phyloP scores from a whole-genome alignment of 2,113 vertebrate species.

The Psephotus haematonotus region DNA sequence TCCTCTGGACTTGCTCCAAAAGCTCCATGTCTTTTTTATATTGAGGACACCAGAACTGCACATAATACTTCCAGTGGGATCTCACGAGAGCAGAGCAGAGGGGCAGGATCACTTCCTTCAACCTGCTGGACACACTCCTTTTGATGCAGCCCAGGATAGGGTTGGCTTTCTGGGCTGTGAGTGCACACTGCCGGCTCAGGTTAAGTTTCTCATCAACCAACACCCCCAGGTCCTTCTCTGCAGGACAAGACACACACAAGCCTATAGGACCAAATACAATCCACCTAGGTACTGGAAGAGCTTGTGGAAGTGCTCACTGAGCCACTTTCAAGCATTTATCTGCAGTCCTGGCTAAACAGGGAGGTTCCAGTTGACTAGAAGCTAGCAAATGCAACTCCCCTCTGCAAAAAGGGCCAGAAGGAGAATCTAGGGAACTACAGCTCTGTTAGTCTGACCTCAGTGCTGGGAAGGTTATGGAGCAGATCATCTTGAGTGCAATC shows the following conservation, averaged over 20 bases:
- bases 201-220: too few relatives aligned
- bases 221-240: too few relatives aligned
- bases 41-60: too few relatives aligned
- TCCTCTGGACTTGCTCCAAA: too few relatives aligned
- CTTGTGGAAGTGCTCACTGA: background rate
- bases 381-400: background rate
- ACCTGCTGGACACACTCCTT: too few relatives aligned
- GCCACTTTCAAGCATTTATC: background rate
- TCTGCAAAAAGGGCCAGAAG: background rate
- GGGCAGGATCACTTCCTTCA: too few relatives aligned
- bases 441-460: background rate
- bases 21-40: too few relatives aligned
- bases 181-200: too few relatives aligned
- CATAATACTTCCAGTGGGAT: too few relatives aligned
- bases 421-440: background rate
- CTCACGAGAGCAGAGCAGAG: too few relatives aligned
- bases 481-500: background rate
- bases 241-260: background rate
- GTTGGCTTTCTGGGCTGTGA: too few relatives aligned
- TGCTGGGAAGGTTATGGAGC: background rate
- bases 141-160: too few relatives aligned
- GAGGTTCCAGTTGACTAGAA: background rate
- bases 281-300: background rate
- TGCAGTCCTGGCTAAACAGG: background rate
- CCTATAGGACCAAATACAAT: accelerated